Evolutionary conservation across 2,888 invertebrate genomes (phyloP), one percentile per base, ranked within the genome.

Genomic region (Leptopilina myrica): DNA sequence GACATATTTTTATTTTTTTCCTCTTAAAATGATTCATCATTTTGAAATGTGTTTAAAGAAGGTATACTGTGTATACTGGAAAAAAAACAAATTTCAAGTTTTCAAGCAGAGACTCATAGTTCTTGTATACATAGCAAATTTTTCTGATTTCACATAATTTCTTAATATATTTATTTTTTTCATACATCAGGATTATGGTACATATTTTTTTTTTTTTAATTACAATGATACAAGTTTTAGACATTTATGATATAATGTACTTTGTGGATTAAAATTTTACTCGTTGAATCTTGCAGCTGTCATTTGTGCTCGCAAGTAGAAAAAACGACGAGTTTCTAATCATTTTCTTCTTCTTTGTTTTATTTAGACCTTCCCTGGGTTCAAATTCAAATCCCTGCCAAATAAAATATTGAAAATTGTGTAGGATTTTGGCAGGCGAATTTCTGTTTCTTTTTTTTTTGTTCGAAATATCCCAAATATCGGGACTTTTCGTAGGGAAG

Each of bases 211-310:
- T 86, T 76, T 82, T 79, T 88, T 87, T 88, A 89, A 89, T 90
- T 90, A 89, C 90, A 90, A 88, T 89, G 85, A 89, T 90, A 90
- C 88, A 89, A 88, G 88, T 88, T 88, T 90, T 87, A 88, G 89
- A 90, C 90, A 90, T 90, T 90, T 89, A 89, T 90, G 90, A 88
- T 89, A 90, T 89, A 88, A 89, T 90, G 87, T 78, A 88, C 85
- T 88, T 86, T 86, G 83, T 86, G 84, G 80, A 88, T 88, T 87
- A 86, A 87, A 88, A 88, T 87, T 82, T 86, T 86, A 86, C 81
- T 87, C 81, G 81, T 87, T 83, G 84, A 20, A 85, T 82, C 78
- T 85, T 86, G 84, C 83, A 86, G 86, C 85, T 84, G 85, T 85
- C 49, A 69, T 69, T 49, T 82, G 84, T 85, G 43, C 12, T 49